Percentiles rank a stretch among this genome's conserved stretches.
Evolutionary conservation across 2,888 invertebrate species (phyloP).

Genomic region (Mesorhabditis spiculigera): DNA sequence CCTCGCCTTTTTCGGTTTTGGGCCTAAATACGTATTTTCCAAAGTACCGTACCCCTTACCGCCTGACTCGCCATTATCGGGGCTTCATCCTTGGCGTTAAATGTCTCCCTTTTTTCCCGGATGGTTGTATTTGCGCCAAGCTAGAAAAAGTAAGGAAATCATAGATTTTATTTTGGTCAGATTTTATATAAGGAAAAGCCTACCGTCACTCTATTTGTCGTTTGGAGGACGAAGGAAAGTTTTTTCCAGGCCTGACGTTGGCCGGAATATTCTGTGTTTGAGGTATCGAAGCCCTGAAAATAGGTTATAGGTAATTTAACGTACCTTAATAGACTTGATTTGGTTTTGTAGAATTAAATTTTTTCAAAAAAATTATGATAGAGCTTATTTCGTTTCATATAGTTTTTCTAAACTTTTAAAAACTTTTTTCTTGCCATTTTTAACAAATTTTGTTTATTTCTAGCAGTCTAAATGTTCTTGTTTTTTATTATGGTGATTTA

Average conservation of each 20-base stretch:
- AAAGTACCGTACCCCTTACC: neutral
- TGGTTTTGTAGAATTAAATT: too few species aligned
- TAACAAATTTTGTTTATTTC: too few species aligned
- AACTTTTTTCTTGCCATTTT: too few species aligned
- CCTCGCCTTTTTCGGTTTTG: conserved; percentile 18
- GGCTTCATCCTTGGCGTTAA: neutral
- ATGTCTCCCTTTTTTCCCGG: neutral
- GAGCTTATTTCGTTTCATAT: too few species aligned
- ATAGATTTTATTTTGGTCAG: too few species aligned
- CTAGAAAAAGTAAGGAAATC: neutral
- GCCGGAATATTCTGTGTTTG: conserved; percentile 46
- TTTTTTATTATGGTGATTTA: too few species aligned
- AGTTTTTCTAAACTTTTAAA: too few species aligned
- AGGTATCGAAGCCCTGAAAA: conserved; percentile 55
- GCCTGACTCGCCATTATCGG: neutral
- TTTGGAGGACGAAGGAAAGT: neutral
- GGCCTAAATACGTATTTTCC: neutral
- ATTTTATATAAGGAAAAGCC: too few species aligned
- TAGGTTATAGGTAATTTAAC: too few species aligned
- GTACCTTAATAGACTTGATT: too few species aligned
- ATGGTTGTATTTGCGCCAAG: neutral
- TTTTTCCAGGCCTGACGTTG: conserved; percentile 48
- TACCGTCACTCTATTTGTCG: neutral
- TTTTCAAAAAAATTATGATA: too few species aligned
- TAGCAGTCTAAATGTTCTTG: too few species aligned